Evolutionary conservation across 2,113 vertebrate species (phyloP).

Genomic region (Vanacampus margaritifer): DNA sequence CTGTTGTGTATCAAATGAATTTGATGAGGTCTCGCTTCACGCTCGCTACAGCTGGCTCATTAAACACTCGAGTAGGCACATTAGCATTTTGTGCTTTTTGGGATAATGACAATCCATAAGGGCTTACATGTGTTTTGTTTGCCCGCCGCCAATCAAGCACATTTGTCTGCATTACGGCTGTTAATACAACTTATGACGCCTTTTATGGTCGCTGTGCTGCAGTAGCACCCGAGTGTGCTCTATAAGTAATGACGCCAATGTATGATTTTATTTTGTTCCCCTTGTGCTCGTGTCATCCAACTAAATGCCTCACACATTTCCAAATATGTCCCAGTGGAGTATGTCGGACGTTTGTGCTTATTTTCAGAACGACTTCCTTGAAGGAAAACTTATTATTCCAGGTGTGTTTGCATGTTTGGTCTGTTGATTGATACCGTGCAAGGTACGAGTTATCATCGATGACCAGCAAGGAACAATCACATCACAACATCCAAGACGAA

Average conservation of each 20-base stretch:
- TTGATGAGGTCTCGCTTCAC: slow-evolving; percentile 53
- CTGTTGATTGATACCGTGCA: too few species aligned
- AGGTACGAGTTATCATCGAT: too few species aligned
- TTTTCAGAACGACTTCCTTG: not conserved
- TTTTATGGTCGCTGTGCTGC: not conserved
- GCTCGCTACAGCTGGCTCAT: slow-evolving; percentile 59
- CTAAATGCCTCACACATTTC: not conserved
- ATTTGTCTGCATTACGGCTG: slow-evolving; percentile 3
- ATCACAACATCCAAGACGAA: too few species aligned
- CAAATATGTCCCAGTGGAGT: not conserved
- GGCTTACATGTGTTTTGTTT: slow-evolving; percentile 24
- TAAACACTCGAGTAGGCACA: slow-evolving; percentile 55
- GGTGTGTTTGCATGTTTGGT: too few species aligned
- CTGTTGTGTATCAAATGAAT: slow-evolving; percentile 32
- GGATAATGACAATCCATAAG: slow-evolving; percentile 51
- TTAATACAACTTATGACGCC: not conserved
- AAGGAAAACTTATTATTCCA: too few species aligned
- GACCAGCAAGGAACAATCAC: too few species aligned
- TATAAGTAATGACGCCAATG: not conserved
- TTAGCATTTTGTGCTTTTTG: slow-evolving; percentile 30
- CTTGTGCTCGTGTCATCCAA: not conserved
- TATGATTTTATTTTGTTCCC: not conserved
- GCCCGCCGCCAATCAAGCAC: not conserved
- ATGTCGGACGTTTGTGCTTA: not conserved
- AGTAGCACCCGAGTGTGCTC: not conserved